Evolutionary conservation across 37 sponge, comb jelly and placozoan species (phyloP).

Genomic region (Beroe forskalii): DNA sequence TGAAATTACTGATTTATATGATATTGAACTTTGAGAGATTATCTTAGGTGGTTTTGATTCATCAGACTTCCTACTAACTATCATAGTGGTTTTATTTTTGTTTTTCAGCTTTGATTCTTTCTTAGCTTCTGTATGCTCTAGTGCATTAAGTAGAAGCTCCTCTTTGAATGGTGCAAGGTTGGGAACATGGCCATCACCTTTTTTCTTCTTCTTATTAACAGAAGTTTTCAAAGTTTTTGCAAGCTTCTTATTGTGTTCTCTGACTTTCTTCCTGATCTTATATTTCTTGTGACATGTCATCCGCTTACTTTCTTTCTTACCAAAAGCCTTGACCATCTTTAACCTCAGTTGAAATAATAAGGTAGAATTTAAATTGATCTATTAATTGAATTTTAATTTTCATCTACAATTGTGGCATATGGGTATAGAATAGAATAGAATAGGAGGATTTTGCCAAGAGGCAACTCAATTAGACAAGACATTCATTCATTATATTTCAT

Average conservation of each 20-base stretch:
- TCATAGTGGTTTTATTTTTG: background rate
- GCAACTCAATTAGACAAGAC: too few species aligned
- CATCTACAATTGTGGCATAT: too few species aligned
- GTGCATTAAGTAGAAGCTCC: conserved; percentile 8
- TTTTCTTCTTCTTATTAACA: conserved; percentile 36
- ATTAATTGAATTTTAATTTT: too few species aligned
- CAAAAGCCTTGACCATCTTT: conserved; percentile 42
- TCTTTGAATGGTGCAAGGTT: conserved; percentile 57
- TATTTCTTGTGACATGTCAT: conserved; percentile 65
- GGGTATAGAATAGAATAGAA: too few species aligned
- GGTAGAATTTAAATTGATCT: too few species aligned
- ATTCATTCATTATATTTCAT: too few species aligned
- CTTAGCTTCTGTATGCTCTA: conserved; percentile 11
- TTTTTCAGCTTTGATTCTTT: background rate
- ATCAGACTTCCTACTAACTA: background rate
- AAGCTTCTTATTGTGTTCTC: conserved; percentile 56
- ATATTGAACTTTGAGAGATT: background rate
- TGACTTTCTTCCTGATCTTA: conserved; percentile 35
- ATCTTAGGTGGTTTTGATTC: background rate
- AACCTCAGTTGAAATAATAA: too few species aligned
- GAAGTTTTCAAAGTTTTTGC: conserved; percentile 36
- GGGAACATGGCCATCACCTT: background rate
- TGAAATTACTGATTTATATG: background rate
- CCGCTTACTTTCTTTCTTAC: conserved; percentile 51
- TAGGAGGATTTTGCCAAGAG: too few species aligned